Percentiles rank a stretch among this genome's conserved stretches.
Evolutionary conservation across 2,113 vertebrate genomes (phyloP).

Genomic region (Colius striatus): DNA sequence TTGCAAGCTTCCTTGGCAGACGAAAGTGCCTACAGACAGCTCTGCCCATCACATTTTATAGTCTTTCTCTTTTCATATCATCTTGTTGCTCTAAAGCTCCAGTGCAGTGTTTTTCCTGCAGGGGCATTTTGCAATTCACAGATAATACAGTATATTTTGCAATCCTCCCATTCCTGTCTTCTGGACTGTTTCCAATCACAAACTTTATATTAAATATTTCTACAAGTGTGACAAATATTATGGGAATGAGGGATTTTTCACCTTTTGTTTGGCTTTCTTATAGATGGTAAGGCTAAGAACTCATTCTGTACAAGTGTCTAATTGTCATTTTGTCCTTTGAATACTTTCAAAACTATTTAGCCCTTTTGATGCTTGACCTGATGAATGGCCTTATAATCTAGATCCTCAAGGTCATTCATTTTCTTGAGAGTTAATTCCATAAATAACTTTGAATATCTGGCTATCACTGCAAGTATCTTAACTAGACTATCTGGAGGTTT

Average conservation of each 20-base stretch:
- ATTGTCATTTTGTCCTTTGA: background rate
- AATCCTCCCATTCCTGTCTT: background rate
- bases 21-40: slow-evolving; percentile 13
- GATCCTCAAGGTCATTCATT: background rate
- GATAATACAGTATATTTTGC: background rate
- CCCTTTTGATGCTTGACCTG: background rate
- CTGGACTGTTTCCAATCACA: slow-evolving; percentile 15
- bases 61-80: background rate
- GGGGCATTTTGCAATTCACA: slow-evolving; percentile 49
- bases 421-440: background rate
- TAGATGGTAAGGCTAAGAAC: background rate
- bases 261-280: background rate
- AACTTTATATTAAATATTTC: background rate
- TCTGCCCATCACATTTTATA: slow-evolving; percentile 30
- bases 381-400: background rate
- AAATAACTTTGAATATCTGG: background rate
- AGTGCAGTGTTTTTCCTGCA: background rate
- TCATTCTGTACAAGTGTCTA: background rate
- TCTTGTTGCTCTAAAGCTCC: background rate
- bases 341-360: background rate
- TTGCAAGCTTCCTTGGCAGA: slow-evolving; percentile 37
- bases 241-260: background rate
- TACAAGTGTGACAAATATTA: background rate
- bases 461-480: background rate
- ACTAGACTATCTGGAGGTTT: background rate